Conservation (phyloP, 2,113 vertebrate species). For the Rana temporaria region DNA sequence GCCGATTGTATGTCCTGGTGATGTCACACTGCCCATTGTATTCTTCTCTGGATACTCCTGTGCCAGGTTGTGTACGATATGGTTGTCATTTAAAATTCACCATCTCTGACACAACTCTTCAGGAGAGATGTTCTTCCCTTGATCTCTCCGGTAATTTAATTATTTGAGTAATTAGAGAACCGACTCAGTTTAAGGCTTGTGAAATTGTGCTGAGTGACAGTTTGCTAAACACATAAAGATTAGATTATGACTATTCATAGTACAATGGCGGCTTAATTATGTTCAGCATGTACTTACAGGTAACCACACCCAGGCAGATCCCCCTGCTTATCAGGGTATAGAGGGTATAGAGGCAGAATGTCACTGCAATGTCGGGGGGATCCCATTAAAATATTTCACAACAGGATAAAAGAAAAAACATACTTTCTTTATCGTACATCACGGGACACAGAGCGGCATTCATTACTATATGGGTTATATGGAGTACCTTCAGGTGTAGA, state of each 20-base stretch:
- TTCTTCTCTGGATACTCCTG: not conserved
- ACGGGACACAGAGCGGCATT: no score
- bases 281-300: not conserved
- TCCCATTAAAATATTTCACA: no score
- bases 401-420: no score
- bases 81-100: not conserved
- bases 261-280: not conserved
- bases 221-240: not conserved
- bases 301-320: not conserved
- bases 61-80: not conserved
- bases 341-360: no score
- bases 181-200: not conserved
- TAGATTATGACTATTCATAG: no score
- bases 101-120: not conserved
- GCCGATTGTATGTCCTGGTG: no score
- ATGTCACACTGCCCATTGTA: no score
- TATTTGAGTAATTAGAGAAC: not conserved
- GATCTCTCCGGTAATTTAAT: constrained; percentile 3
- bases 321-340: no score
- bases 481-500: no score
- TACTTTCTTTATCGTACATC: no score
- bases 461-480: no score
- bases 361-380: no score
- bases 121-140: constrained; percentile 11
- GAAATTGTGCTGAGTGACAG: constrained; percentile 15